Percentiles rank a stretch among this genome's conserved stretches.
These are phyloP conservation scores for Tympanoctomys barrerae DNA, from an alignment of 2,797 vertebrate genomes.

Conservation along the genomic window DNA sequence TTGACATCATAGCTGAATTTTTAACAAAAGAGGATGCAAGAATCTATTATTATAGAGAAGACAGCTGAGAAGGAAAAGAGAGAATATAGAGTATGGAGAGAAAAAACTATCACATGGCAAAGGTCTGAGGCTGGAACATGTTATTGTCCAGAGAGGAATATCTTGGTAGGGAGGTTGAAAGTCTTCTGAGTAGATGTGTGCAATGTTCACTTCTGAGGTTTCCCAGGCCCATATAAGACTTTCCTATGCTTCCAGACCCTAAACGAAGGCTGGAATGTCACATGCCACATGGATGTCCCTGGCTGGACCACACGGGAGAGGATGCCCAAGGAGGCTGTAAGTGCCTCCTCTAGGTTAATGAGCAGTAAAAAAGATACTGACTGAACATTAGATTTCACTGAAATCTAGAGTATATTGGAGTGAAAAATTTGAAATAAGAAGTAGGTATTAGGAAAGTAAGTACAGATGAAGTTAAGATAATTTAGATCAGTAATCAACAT, in stretches of 20 bases:
- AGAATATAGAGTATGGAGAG: neutral
- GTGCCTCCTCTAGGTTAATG: neutral
- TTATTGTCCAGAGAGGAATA: neutral
- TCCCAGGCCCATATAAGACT: neutral
- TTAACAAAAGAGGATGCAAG: neutral
- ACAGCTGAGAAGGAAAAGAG: neutral
- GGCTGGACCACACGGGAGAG: rapidly evolving
- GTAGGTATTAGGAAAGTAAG: neutral
- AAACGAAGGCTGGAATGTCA: neutral
- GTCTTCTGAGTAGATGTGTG: neutral
- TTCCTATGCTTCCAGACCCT: neutral
- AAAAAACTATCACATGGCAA: neutral
- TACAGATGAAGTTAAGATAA: neutral
- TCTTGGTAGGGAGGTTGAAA: neutral
- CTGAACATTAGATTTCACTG: neutral
- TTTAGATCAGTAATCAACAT: neutral
- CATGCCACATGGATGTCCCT: neutral
- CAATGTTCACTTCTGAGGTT: neutral
- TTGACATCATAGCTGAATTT: neutral
- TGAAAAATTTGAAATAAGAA: slow-evolving; percentile 54
- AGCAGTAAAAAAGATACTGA: slow-evolving; percentile 18
- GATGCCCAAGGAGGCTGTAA: neutral
- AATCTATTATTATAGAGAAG: neutral
- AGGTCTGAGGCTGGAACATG: neutral
- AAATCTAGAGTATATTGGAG: neutral